Conservation (phyloP, 2,888 invertebrate species). For the Conops quadrifasciatus region DNA sequence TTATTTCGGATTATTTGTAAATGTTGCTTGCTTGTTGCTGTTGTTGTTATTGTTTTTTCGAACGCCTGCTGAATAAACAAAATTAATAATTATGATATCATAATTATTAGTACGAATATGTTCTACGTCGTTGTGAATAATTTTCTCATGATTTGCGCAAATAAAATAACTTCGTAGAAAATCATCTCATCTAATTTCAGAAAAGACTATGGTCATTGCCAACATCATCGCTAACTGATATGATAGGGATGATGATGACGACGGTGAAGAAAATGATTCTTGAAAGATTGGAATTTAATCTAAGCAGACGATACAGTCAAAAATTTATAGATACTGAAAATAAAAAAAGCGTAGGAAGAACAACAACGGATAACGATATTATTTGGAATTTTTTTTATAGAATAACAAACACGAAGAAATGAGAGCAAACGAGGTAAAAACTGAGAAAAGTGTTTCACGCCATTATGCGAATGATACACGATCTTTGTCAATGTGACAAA, state of each 20-base stretch:
- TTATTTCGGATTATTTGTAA: not conserved
- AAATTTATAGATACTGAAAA: not conserved
- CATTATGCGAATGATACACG: not conserved
- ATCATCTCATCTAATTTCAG: slow-evolving; percentile 19
- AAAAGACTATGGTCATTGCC: not conserved
- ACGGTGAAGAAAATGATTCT: too few relatives aligned
- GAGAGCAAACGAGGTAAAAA: not conserved
- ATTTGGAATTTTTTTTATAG: not conserved
- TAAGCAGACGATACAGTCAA: not conserved
- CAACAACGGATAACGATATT: not conserved
- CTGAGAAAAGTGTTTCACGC: not conserved
- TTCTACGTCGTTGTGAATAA: not conserved
- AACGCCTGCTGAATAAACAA: not conserved
- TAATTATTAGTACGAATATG: too few relatives aligned
- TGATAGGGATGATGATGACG: not conserved
- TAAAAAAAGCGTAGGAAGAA: not conserved
- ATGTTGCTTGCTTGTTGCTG: not conserved
- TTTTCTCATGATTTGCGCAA: slow-evolving; percentile 5
- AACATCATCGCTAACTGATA: not conserved
- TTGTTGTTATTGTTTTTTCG: not conserved
- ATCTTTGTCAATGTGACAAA: slow-evolving; percentile 4
- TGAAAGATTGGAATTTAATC: slow-evolving; percentile 14
- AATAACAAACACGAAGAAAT: not conserved
- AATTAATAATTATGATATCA: not conserved
- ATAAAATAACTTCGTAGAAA: not conserved